Base-by-base conservation (phyloP, 2,888 invertebrate genomes). In the Philereme transversata region DNA sequence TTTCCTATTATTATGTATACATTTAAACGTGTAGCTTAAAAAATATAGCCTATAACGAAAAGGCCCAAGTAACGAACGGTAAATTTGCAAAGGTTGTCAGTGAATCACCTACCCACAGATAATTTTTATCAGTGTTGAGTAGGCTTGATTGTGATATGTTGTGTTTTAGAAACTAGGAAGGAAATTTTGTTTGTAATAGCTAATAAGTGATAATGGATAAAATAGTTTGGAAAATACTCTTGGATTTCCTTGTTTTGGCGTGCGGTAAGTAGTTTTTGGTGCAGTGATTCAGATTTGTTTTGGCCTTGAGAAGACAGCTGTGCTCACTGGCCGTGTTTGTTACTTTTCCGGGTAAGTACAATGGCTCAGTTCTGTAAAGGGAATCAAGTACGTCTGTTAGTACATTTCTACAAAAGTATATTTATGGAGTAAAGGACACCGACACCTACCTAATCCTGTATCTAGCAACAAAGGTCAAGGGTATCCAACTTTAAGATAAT, bases 141-240 rank as follows among this genome's bases (percentile, higher is more conserved):
- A 54, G 59, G 63, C 44, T 64, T 68, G 72, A 66, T 72, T 74
- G 74, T 10, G 68, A 33, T 43, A 45, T 60, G 64, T 44, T 48
- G 75, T 71, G 72, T 60, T 44, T 36, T 38, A 43, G 48, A 58
- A 22, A 46, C 50, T 9, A 41, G 44, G 49, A 49, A 45, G 35
- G 44, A 45, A 49, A 34, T 53, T 52, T 5, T 45, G 33, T n/a
- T 54, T 11, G 0, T 22, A 51, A 43, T 2, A 10, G 34, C 50
- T 8, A 60, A n/a, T n/a, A 41, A 61, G 86, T 85, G 88, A 82
- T 82, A 34, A 79, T 82, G 62, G 84, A 86, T 63, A 82, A 68
- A 65, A 55, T 88, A 50, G 76, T 85, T 63, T 83, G 83, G 81
- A 90, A 90, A 70, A 82, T 90, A 43, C 46, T 81, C 33, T 63